Percentiles rank a stretch among this genome's conserved stretches.
Conservation (phyloP, 2,113 vertebrate genomes). For the Cervus canadensis region DNA sequence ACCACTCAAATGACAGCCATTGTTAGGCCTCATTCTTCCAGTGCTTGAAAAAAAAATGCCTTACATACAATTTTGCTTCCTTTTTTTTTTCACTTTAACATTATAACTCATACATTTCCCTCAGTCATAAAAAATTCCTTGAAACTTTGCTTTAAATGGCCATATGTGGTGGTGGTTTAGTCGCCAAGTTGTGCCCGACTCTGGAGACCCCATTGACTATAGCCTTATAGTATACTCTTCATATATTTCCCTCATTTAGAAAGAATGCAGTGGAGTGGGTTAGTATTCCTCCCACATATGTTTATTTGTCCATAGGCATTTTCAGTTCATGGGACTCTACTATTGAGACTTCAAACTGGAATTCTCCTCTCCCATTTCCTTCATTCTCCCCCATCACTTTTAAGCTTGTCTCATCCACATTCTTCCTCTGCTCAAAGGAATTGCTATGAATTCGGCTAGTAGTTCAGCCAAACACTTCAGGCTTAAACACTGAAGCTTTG, state of each 20-base stretch:
- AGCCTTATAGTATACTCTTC: not conserved
- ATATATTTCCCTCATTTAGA: not conserved
- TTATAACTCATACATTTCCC: not conserved
- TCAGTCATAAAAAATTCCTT: not conserved
- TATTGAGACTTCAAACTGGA: not conserved
- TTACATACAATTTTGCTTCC: not conserved
- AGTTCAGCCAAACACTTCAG: not conserved
- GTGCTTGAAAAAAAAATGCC: not conserved
- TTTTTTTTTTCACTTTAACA: constrained; percentile 2
- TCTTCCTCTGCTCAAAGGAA: not conserved
- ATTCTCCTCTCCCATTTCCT: not conserved
- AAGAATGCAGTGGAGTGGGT: not conserved
- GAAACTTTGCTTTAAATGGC: not conserved
- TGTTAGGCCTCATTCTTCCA: not conserved
- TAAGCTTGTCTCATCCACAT: not conserved
- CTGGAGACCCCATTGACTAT: not conserved
- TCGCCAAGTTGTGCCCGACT: not conserved
- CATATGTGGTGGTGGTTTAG: not conserved
- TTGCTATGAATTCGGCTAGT: not conserved
- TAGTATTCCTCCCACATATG: not conserved
- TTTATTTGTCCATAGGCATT: not conserved
- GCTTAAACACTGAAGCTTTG: not conserved
- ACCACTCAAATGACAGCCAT: not conserved
- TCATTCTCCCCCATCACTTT: not conserved
- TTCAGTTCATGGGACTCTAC: not conserved